Base-by-base conservation (phyloP, 2,113 vertebrate species). In the Leptobrachium leishanense region DNA sequence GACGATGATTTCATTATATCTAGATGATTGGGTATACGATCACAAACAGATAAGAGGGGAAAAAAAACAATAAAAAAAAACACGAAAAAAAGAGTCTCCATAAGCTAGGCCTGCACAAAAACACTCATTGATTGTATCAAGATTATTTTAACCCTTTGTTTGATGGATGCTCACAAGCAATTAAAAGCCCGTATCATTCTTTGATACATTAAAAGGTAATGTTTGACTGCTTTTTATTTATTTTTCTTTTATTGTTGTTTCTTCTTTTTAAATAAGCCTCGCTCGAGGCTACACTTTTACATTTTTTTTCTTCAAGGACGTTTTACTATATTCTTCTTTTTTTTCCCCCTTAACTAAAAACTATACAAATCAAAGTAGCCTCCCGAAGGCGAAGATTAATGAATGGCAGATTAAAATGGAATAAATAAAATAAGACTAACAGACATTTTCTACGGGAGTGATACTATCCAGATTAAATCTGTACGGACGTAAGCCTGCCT, bases 281-380 rank as follows among this genome's bases (percentile, higher is more conserved):
- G 71, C 77, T 74, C 10, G 6, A 74, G 71, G 77, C 71, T 74
- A 73, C 63, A 10, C 20, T 59, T 55, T 54, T 50, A 46, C 46
- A 42, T 44, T 44, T 13, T 77, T 66, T 90, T 90, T 81, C 84
- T 89, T 87, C 85, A 93, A 91, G 85, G 82, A 86, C 82, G 86
- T 86, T 89, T 90, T 82, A 31, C 20, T 81, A 87, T 88, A 90
- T 83, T 91, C 46, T 50, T 50, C 8, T 50, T 50, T 50, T 50
- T 50, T 50, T 50, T 31, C 20, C 20, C 20, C 20, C 20, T 90
- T 89, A 88, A 89, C 54, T 85, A 72, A 79, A 85, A 86, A 85
- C 86, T 84, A 81, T 91, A 88, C 89, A 91, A 92, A 91, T 88
- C 88, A 91, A 90, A 91, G 86, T 90, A 92, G 90, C 89, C 86